These are phyloP conservation scores for Nasonia vitripennis DNA, from an alignment of 1,140 invertebrate genomes.

Conservation along the genomic window DNA sequence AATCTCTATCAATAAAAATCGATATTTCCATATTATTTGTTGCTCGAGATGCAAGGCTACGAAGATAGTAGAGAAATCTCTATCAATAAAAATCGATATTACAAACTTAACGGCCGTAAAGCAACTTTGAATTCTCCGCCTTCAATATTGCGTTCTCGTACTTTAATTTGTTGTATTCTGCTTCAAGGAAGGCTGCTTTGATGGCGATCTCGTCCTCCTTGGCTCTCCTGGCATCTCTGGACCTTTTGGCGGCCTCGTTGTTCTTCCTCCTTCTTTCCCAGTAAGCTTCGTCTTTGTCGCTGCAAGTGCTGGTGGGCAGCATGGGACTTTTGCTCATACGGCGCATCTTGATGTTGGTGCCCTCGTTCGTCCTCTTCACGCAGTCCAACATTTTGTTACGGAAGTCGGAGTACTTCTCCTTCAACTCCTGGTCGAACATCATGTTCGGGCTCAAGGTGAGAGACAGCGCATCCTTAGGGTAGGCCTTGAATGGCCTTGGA, in stretches of 20 bases:
- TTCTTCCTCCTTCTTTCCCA: conserved; percentile 93
- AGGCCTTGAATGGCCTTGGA: conserved; percentile 82
- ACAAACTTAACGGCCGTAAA: conserved; percentile 66
- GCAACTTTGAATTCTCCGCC: conserved; percentile 78
- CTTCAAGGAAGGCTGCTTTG: conserved; percentile 89
- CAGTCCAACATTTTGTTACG: conserved; percentile 80
- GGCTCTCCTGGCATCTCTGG: conserved; percentile 89
- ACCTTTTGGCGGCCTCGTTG: conserved; percentile 96
- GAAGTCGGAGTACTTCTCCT: conserved; percentile 81
- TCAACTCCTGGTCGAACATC: conserved; percentile 74
- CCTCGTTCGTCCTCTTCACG: conserved; percentile 78
- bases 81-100: too few relatives aligned
- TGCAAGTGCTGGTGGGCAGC: conserved; percentile 64
- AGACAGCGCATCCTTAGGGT: conserved; percentile 80
- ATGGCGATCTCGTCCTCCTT: conserved; percentile 96
- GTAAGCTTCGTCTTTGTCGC: conserved; percentile 88
- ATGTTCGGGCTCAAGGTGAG: conserved; percentile 75
- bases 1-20: too few relatives aligned
- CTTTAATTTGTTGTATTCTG: conserved; percentile 83
- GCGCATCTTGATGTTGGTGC: conserved; percentile 82
- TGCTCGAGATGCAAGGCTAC: too few relatives aligned
- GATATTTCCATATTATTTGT: too few relatives aligned
- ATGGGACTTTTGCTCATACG: conserved; percentile 68
- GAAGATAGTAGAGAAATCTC: too few relatives aligned
- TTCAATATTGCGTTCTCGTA: conserved; percentile 78